Percentiles rank a stretch among this genome's conserved stretches.
Evolutionary conservation across 2,113 vertebrate genomes (phyloP).

Genomic region (Myiagra hebetior): DNA sequence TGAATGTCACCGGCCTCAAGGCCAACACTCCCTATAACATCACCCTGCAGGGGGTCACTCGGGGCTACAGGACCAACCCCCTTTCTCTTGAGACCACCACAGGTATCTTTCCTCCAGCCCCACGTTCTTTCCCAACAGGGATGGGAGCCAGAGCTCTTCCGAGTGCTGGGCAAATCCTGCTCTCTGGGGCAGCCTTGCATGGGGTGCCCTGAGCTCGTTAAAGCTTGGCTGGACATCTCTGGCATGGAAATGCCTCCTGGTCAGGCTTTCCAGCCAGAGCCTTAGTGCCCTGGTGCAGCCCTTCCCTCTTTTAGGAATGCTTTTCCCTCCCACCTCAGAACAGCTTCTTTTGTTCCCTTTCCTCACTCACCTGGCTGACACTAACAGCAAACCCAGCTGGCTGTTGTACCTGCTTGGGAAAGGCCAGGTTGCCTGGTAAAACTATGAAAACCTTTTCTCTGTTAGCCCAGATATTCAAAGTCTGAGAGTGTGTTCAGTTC

Average conservation of each 20-base stretch:
- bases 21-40: slow-evolving; percentile 81
- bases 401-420: background rate
- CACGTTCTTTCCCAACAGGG: background rate
- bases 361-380: background rate
- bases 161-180: background rate
- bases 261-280: background rate
- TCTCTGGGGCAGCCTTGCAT: background rate
- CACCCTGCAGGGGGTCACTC: slow-evolving; percentile 79
- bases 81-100: slow-evolving; percentile 61
- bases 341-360: background rate
- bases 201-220: background rate
- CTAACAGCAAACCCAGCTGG: background rate
- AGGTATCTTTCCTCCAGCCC: slow-evolving; percentile 41
- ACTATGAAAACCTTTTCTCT: background rate
- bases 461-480: background rate
- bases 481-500: background rate
- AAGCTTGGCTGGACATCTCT: background rate
- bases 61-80: slow-evolving; percentile 70
- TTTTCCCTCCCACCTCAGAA: background rate
- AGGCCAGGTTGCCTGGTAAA: background rate
- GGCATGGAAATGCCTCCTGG: background rate
- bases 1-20: slow-evolving; percentile 78
- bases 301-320: background rate
- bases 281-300: background rate
- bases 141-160: background rate